Evolutionary conservation across 1,140 invertebrate genomes (phyloP).

Genomic region (Ceratosolen fusciceps): DNA sequence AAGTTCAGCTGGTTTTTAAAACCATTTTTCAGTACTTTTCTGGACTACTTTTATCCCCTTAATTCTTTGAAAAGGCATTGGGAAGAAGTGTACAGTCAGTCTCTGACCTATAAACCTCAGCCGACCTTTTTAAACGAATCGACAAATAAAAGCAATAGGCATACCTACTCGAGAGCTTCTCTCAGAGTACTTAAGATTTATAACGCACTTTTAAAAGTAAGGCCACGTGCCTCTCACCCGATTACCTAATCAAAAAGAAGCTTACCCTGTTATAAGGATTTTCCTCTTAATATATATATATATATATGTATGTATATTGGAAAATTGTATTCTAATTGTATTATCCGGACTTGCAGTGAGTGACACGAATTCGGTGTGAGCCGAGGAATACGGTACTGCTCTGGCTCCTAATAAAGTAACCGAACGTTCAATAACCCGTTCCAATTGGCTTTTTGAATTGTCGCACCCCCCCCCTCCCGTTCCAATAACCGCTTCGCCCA

Average conservation of each 20-base stretch:
- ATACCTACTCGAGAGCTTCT: conserved; percentile 17
- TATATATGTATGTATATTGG: no score
- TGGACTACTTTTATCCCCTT: not conserved
- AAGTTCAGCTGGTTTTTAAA: not conserved
- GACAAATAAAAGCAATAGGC: conserved; percentile 13
- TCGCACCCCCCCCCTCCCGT: no score
- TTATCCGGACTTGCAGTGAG: no score
- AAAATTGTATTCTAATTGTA: no score
- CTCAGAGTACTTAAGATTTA: not conserved
- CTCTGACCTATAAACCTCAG: not conserved
- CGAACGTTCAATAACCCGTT: no score
- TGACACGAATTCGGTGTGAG: no score
- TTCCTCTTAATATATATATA: no score
- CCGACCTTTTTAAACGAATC: not conserved
- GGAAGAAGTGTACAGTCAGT: not conserved
- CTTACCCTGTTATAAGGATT: no score
- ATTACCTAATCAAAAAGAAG: not conserved
- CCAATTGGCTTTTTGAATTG: no score
- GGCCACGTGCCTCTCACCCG: not conserved
- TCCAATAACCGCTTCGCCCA: no score
- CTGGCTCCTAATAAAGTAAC: no score
- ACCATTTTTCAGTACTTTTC: not conserved
- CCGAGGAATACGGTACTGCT: no score
- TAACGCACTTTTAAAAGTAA: not conserved
- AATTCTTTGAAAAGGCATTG: not conserved